Evolutionary conservation across 2,888 invertebrate genomes (phyloP).

Genomic region (Papilio gigon): DNA sequence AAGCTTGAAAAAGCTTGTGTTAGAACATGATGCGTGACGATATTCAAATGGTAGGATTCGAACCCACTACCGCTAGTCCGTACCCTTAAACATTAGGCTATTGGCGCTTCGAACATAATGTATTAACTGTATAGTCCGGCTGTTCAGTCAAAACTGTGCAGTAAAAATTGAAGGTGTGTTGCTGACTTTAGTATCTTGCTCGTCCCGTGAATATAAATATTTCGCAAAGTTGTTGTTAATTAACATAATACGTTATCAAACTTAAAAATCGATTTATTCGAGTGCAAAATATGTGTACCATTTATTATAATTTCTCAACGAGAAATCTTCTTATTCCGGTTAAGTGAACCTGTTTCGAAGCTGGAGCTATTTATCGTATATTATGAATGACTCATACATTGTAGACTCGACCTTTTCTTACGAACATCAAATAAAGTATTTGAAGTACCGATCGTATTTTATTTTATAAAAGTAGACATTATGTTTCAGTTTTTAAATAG

Average conservation of each 20-base stretch:
- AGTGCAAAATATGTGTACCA: conserved; percentile 16
- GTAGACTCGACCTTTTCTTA: conserved; percentile 12
- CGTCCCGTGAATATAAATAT: neutral
- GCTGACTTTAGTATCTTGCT: neutral
- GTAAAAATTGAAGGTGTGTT: too few relatives aligned
- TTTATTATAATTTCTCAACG: conserved; percentile 14
- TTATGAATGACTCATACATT: conserved; percentile 12
- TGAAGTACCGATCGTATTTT: neutral
- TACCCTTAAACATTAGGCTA: too few relatives aligned
- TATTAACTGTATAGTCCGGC: too few relatives aligned
- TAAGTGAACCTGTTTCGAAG: conserved; percentile 17
- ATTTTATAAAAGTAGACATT: neutral
- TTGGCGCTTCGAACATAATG: too few relatives aligned
- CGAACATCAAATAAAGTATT: neutral
- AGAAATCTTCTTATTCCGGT: conserved; percentile 15
- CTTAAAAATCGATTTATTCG: neutral
- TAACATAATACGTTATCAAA: conserved; percentile 3
- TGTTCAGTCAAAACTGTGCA: too few relatives aligned
- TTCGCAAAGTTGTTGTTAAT: neutral
- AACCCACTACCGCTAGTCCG: too few relatives aligned
- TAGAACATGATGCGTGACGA: too few relatives aligned
- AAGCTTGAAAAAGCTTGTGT: too few relatives aligned
- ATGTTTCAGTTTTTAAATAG: too few relatives aligned
- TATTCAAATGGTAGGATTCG: too few relatives aligned
- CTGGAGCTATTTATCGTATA: neutral